phyloP scores from a whole-genome alignment of 2,113 vertebrate species.

The Notiomystis cincta region DNA sequence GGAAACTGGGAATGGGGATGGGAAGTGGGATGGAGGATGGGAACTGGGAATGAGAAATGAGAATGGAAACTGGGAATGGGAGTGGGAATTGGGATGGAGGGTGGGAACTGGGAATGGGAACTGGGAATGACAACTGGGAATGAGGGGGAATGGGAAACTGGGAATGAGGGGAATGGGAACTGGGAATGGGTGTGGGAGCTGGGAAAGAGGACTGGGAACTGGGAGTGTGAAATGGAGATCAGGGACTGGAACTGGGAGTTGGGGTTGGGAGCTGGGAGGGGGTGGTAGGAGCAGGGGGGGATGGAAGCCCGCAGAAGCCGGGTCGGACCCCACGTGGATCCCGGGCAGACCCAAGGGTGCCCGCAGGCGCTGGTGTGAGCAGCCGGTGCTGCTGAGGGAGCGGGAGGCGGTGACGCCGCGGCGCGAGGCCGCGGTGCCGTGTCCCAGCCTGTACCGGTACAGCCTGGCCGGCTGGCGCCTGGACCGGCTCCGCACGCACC shows the following conservation, averaged over 20 bases:
- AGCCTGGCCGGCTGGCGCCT: conserved; percentile 81
- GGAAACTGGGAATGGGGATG: too few relatives aligned
- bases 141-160: too few relatives aligned
- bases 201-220: background rate
- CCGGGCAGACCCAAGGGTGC: fast-evolving
- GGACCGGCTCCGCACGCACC: conserved; percentile 73
- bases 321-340: too few relatives aligned
- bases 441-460: conserved; percentile 79
- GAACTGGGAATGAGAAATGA: background rate
- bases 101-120: background rate
- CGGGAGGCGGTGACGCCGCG: conserved; percentile 75
- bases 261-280: background rate
- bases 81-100: too few relatives aligned
- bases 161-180: too few relatives aligned
- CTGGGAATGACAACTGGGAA: background rate
- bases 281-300: background rate
- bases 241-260: background rate
- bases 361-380: conserved; percentile 83
- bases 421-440: conserved; percentile 77
- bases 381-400: conserved; percentile 51
- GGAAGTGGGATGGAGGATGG: too few relatives aligned
- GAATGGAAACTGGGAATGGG: background rate
- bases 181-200: background rate
- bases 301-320: background rate
- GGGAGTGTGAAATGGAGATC: too few relatives aligned